Evolutionary conservation across 2,113 vertebrate genomes (phyloP).

Genomic region (Eublepharis macularius): DNA sequence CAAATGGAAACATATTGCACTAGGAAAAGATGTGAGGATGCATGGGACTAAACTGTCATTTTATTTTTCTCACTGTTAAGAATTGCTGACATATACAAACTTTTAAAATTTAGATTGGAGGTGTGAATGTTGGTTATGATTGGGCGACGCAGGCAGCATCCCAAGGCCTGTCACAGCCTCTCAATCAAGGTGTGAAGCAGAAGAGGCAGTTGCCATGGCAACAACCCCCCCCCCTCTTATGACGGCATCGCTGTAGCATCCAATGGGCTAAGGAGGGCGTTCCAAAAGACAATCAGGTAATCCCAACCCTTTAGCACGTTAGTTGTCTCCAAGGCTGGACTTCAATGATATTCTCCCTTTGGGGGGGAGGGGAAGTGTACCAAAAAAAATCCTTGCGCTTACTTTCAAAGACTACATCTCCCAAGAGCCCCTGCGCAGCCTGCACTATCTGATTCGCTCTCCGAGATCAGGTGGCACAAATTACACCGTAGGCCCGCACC

Average conservation of each 20-base stretch:
- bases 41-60: not conserved
- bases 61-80: no score
- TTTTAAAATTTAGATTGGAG: not conserved
- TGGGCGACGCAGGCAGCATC: not conserved
- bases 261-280: not conserved
- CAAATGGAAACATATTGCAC: no score
- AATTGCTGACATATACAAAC: not conserved
- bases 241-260: not conserved
- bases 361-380: not conserved
- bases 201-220: conserved; percentile 9
- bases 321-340: no score
- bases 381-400: not conserved
- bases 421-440: not conserved
- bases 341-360: not conserved
- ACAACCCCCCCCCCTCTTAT: not conserved
- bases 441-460: not conserved
- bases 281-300: not conserved
- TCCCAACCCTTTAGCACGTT: no score
- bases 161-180: not conserved
- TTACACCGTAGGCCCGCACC: fast-evolving
- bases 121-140: not conserved
- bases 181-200: not conserved
- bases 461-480: not conserved
- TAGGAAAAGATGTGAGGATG: no score
- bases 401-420: not conserved